A percentile compares a stretch with the other conserved stretches of the same genome.
phyloP scores from a whole-genome alignment of 1,140 invertebrate species.

The Plectrocnemia conspersa region DNA sequence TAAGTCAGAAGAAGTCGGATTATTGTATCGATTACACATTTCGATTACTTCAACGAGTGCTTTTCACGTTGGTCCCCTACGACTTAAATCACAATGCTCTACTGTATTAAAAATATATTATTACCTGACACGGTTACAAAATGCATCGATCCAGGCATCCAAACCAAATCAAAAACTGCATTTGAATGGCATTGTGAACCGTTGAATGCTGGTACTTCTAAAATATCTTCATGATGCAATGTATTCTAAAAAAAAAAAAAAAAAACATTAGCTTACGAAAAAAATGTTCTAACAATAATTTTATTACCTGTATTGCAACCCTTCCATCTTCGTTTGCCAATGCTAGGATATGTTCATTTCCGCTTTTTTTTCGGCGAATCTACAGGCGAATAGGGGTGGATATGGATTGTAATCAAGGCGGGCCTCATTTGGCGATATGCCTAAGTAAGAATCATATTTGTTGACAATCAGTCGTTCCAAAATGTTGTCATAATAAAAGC shows the following conservation, averaged over 20 bases:
- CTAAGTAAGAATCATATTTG: constrained; percentile 52
- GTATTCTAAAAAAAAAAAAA: constrained; percentile 37
- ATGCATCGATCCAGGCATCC: constrained; percentile 70
- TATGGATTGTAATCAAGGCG: constrained; percentile 49
- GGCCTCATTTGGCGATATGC: constrained; percentile 45
- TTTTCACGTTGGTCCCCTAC: constrained; percentile 80
- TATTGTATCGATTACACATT: too few relatives aligned
- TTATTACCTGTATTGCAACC: constrained; percentile 58
- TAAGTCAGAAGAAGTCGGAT: too few relatives aligned
- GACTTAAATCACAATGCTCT: constrained; percentile 8
- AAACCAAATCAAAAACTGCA: constrained; percentile 84
- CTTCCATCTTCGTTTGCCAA: constrained; percentile 81
- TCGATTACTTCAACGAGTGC: neutral
- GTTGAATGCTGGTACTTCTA: constrained; percentile 44
- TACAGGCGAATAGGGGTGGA: constrained; percentile 62
- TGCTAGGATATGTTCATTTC: constrained; percentile 66
- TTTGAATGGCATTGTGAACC: constrained; percentile 70
- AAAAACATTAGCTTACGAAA: neutral
- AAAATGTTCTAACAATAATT: neutral
- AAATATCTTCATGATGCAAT: constrained; percentile 37
- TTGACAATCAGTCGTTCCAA: constrained; percentile 47
- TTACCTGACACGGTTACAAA: constrained; percentile 71
- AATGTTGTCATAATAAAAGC: constrained; percentile 48
- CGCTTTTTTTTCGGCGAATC: constrained; percentile 56
- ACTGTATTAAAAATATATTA: constrained; percentile 1